A percentile compares a stretch with the other conserved stretches of the same genome.
Evolutionary conservation across 2,888 invertebrate genomes (phyloP).

Genomic region (Schrankia costaestrigalis): DNA sequence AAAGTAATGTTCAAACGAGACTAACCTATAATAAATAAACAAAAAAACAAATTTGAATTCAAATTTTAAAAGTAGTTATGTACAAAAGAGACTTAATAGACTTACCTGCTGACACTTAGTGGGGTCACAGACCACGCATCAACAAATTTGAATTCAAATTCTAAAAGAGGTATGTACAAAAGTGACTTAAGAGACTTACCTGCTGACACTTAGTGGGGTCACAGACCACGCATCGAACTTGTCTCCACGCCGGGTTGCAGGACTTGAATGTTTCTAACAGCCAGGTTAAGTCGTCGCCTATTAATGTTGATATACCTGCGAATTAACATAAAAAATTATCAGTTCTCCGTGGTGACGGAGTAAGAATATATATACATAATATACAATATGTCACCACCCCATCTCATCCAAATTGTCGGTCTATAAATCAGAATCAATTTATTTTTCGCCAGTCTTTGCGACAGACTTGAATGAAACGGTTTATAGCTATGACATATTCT

Average conservation of each 20-base stretch:
- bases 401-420: no score
- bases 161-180: neutral
- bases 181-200: conserved; percentile 34
- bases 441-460: no score
- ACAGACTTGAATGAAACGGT: no score
- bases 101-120: conserved; percentile 65
- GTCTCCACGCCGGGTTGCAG: conserved; percentile 76
- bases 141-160: no score
- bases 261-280: conserved; percentile 74
- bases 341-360: no score
- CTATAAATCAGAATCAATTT: no score
- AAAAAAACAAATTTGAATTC: no score
- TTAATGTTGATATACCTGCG: conserved; percentile 70
- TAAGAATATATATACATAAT: no score
- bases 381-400: no score
- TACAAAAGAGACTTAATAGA: neutral
- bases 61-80: neutral
- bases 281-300: conserved; percentile 73
- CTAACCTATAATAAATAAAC: no score
- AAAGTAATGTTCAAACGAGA: no score
- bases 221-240: conserved; percentile 72
- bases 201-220: conserved; percentile 70
- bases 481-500: no score
- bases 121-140: conserved; percentile 73
- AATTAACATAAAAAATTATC: conserved; percentile 1